Conservation (phyloP, 1,140 invertebrate genomes). For the Hypothenemus hampei region DNA sequence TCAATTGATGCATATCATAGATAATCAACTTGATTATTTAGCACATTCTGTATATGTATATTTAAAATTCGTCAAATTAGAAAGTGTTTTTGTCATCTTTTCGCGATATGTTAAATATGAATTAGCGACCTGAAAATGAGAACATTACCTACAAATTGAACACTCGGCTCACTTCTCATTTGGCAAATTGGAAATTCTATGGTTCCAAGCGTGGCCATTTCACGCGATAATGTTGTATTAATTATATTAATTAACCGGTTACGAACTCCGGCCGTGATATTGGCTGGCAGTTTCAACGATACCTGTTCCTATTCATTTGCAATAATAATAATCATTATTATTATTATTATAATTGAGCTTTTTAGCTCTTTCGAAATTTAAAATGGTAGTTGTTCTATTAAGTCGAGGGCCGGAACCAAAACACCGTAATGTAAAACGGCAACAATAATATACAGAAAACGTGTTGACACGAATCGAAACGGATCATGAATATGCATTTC, state of each 20-base stretch:
- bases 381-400: no score
- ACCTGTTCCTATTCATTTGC: not conserved
- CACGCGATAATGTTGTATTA: conserved; percentile 15
- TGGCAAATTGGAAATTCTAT: not conserved
- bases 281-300: conserved; percentile 11
- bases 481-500: not conserved
- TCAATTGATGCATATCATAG: not conserved
- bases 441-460: not conserved
- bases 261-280: conserved; percentile 6
- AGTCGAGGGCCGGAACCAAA: no score
- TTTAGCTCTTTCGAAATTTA: no score
- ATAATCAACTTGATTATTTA: no score
- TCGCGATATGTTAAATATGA: not conserved
- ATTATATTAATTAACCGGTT: conserved; percentile 19
- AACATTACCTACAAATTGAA: conserved; percentile 8
- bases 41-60: no score
- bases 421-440: no score
- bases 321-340: no score
- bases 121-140: not conserved
- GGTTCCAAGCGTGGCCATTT: conserved; percentile 1
- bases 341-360: no score
- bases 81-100: not conserved
- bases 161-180: conserved; percentile 1
- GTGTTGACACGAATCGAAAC: not conserved
- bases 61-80: no score